Conservation (phyloP, 2,797 vertebrate species). For the Melanotaenia nigrans region DNA sequence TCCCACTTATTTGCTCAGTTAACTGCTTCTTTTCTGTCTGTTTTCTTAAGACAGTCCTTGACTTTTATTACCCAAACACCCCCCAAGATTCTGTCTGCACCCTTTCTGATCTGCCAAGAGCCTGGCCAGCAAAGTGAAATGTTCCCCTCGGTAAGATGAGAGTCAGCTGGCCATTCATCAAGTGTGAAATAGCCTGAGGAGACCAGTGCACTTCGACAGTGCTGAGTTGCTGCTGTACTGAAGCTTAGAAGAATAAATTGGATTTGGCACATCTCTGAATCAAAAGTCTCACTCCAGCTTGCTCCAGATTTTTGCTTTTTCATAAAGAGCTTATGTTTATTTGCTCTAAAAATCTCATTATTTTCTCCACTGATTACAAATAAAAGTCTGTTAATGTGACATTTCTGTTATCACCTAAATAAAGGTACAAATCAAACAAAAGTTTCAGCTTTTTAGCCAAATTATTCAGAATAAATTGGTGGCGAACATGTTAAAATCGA, state of each 20-base stretch:
- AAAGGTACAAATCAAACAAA: background rate
- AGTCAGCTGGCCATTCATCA: conserved; percentile 42
- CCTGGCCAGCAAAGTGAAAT: conserved; percentile 26
- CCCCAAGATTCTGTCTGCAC: conserved; percentile 11
- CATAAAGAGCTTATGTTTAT: conserved; percentile 24
- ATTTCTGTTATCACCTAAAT: too few relatives aligned
- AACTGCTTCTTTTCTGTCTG: background rate
- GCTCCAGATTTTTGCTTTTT: conserved; percentile 4
- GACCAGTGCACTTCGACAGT: conserved; percentile 26
- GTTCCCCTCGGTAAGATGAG: conserved; percentile 31
- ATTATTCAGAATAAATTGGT: conserved; percentile 6
- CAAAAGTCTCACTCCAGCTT: conserved; percentile 15
- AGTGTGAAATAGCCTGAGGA: conserved; percentile 62
- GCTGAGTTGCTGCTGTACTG: conserved; percentile 15
- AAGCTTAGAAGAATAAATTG: conserved; percentile 29
- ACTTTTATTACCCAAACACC: conserved; percentile 7
- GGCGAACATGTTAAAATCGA: background rate
- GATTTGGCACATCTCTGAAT: conserved; percentile 38
- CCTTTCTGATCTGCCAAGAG: conserved; percentile 3
- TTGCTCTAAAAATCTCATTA: conserved; percentile 27
- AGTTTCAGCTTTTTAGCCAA: background rate
- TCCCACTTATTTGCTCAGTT: conserved; percentile 30
- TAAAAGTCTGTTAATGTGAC: background rate
- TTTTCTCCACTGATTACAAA: conserved; percentile 4
- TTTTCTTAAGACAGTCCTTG: background rate